phyloP scores from a whole-genome alignment of 2,888 invertebrate species.

The Apomyelois bistriatella region DNA sequence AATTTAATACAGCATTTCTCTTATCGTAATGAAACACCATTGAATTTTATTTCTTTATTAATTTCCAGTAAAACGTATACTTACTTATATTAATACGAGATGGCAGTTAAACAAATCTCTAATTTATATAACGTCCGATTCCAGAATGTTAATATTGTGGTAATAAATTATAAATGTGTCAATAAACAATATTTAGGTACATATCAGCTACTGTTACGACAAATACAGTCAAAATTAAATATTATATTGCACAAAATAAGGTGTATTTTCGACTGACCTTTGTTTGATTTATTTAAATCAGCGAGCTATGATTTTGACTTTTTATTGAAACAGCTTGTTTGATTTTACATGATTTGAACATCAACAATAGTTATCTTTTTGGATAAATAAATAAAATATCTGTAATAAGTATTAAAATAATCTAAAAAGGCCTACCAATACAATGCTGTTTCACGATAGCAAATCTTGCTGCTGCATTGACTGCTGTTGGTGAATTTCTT shows the following conservation, averaged over 20 bases:
- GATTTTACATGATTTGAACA: conserved; percentile 37
- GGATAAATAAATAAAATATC: conserved; percentile 33
- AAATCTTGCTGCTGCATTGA: conserved; percentile 64
- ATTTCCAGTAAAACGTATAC: conserved; percentile 46
- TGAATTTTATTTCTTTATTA: conserved; percentile 18
- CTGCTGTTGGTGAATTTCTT: conserved; percentile 74
- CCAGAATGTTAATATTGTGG: not conserved
- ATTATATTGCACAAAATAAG: conserved; percentile 30
- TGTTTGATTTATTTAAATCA: conserved; percentile 22
- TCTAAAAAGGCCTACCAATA: conserved; percentile 30
- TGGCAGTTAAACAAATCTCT: conserved; percentile 32
- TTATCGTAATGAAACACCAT: not conserved
- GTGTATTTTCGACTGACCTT: conserved; percentile 14
- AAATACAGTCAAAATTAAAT: conserved; percentile 15
- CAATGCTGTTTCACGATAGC: conserved; percentile 56
- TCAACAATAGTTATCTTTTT: conserved; percentile 34
- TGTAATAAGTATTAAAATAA: conserved; percentile 26
- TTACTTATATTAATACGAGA: conserved; percentile 46
- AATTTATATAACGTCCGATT: conserved; percentile 14
- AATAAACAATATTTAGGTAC: conserved; percentile 8
- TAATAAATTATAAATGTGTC: conserved; percentile 1
- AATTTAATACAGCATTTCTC: not conserved
- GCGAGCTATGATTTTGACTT: too few relatives aligned
- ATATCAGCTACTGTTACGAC: not conserved
- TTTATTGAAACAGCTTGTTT: conserved; percentile 18